These are phyloP conservation scores for Thamnophis sirtalis DNA, from an alignment of 2,113 vertebrate genomes.

Conservation along the genomic window DNA sequence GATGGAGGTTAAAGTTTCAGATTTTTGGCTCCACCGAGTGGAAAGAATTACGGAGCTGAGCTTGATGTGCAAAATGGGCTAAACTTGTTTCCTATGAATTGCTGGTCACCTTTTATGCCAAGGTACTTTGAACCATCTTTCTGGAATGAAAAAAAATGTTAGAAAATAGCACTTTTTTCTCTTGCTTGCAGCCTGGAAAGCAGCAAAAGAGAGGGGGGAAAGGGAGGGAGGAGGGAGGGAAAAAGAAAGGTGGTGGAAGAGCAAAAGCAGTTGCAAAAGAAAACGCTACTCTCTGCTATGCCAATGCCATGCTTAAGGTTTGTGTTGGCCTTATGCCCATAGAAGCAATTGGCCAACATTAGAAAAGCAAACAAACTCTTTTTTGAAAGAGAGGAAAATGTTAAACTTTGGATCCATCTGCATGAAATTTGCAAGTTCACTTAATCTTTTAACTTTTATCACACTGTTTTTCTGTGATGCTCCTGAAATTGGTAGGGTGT, in stretches of 20 bases:
- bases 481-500: too few relatives aligned
- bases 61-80: neutral
- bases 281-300: too few relatives aligned
- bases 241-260: too few relatives aligned
- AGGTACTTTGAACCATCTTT: neutral
- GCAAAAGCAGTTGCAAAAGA: neutral
- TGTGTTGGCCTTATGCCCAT: neutral
- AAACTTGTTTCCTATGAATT: conserved; percentile 1
- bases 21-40: neutral
- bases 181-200: neutral
- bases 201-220: neutral
- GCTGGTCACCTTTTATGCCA: neutral
- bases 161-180: neutral
- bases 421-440: too few relatives aligned
- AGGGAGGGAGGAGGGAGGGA: neutral
- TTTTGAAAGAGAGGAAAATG: neutral
- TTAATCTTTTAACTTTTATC: too few relatives aligned
- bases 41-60: conserved; percentile 17
- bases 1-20: neutral
- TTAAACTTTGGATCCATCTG: neutral
- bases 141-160: neutral
- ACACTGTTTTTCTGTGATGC: too few relatives aligned
- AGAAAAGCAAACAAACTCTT: neutral
- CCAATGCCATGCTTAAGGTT: neutral
- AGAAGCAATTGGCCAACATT: neutral